phyloP scores from a whole-genome alignment of 2,113 vertebrate species.

The Phoenicopterus ruber region DNA sequence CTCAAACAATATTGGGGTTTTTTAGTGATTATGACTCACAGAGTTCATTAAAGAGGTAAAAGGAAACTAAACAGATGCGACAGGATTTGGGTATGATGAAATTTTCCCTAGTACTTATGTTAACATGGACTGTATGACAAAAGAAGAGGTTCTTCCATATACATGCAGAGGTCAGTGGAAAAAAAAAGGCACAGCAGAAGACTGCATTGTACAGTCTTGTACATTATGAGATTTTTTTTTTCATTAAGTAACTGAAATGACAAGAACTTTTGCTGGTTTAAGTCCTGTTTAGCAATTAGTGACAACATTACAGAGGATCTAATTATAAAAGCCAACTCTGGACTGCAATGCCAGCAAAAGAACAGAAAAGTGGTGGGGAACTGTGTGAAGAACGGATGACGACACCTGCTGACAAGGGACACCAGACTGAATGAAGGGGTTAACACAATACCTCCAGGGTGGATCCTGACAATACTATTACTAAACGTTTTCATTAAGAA shows the following conservation, averaged over 20 bases:
- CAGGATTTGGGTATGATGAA: not conserved
- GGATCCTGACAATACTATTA: not conserved
- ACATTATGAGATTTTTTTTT: not conserved
- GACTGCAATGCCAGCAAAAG: not conserved
- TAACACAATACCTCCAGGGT: not conserved
- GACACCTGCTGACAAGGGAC: not conserved
- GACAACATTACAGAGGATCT: not conserved
- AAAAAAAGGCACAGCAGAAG: not conserved
- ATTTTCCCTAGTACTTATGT: not conserved
- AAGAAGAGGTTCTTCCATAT: not conserved
- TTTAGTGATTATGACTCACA: not conserved
- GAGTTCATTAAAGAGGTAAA: not conserved
- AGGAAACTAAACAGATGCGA: not conserved
- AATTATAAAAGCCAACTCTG: not conserved
- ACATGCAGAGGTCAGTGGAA: not conserved
- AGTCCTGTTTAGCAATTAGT: not conserved
- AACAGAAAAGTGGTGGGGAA: not conserved
- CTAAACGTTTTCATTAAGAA: not conserved
- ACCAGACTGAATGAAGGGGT: not conserved
- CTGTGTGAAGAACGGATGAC: not conserved
- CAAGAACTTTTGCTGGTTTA: not conserved
- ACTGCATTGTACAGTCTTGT: not conserved
- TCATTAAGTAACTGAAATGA: not conserved
- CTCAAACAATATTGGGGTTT: not conserved
- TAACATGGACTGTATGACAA: not conserved